Evolutionary conservation across 2,888 invertebrate genomes (phyloP).

Genomic region (Aphodius granarius): DNA sequence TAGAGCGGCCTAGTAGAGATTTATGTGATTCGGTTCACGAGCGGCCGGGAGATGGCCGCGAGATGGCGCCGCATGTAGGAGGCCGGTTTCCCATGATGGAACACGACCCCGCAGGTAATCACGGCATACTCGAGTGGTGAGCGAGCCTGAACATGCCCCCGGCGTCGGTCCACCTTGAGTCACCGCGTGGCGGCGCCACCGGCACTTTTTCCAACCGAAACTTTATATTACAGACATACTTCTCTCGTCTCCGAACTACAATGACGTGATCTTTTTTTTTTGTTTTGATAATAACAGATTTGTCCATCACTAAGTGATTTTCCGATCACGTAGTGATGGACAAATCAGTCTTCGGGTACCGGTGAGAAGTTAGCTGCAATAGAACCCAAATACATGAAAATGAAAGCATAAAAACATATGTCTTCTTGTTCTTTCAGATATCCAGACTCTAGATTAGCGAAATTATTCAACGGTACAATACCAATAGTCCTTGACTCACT

Average conservation of each 20-base stretch:
- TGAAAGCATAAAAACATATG: too few relatives aligned
- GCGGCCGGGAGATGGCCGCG: slow-evolving; percentile 15
- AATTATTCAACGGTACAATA: slow-evolving; percentile 92
- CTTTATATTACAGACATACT: not conserved
- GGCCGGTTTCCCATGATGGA: slow-evolving; percentile 37
- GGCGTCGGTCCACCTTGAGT: not conserved
- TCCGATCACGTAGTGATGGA: too few relatives aligned
- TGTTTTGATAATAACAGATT: too few relatives aligned
- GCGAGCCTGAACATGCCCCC: not conserved
- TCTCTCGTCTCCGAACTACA: not conserved
- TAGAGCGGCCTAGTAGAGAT: slow-evolving; percentile 39
- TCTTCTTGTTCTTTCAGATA: slow-evolving; percentile 66
- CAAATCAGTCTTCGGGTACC: too few relatives aligned
- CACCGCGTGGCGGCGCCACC: slow-evolving; percentile 3
- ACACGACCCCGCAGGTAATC: slow-evolving; percentile 38
- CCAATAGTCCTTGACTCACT: slow-evolving; percentile 94
- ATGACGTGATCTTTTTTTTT: not conserved
- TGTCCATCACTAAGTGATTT: too few relatives aligned
- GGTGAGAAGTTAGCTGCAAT: too few relatives aligned
- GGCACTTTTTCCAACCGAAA: not conserved
- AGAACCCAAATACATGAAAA: too few relatives aligned
- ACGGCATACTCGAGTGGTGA: slow-evolving; percentile 31
- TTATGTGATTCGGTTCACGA: slow-evolving; percentile 37
- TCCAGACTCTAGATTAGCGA: slow-evolving; percentile 88
- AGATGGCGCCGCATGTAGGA: slow-evolving; percentile 40